A percentile compares a stretch with the other conserved stretches of the same genome.
Evolutionary conservation across 2,113 vertebrate species (phyloP).

Genomic region (Corythornis vintsioides): DNA sequence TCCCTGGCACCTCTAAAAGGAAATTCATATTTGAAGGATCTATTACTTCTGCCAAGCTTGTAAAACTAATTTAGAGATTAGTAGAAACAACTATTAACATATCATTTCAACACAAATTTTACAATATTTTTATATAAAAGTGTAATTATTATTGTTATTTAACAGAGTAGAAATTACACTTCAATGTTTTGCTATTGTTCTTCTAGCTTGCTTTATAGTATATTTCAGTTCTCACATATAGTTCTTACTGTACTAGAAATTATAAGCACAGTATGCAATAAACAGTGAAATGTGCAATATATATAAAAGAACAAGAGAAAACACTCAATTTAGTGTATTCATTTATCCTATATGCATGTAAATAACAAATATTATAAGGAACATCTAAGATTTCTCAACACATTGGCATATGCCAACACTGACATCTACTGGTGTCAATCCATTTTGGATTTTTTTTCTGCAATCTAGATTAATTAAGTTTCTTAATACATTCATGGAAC

Average conservation of each 20-base stretch:
- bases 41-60: background rate
- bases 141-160: background rate
- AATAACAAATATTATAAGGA: background rate
- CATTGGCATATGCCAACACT: constrained; percentile 67
- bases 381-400: background rate
- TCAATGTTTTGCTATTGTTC: background rate
- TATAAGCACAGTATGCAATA: background rate
- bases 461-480: background rate
- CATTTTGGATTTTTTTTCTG: constrained; percentile 13
- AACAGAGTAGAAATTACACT: background rate
- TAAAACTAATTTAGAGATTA: background rate
- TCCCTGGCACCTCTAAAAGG: background rate
- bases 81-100: background rate
- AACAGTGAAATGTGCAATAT: background rate
- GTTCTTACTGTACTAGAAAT: background rate
- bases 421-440: constrained; percentile 77
- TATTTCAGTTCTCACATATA: background rate
- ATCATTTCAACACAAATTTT: background rate
- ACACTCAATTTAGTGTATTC: background rate
- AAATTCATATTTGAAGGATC: background rate
- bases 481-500: background rate
- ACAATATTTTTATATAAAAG: background rate
- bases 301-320: background rate
- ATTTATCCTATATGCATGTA: background rate
- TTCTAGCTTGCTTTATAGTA: background rate